Evolutionary conservation across 2,113 vertebrate species (phyloP).

Genomic region (Clarias macrocephalus): DNA sequence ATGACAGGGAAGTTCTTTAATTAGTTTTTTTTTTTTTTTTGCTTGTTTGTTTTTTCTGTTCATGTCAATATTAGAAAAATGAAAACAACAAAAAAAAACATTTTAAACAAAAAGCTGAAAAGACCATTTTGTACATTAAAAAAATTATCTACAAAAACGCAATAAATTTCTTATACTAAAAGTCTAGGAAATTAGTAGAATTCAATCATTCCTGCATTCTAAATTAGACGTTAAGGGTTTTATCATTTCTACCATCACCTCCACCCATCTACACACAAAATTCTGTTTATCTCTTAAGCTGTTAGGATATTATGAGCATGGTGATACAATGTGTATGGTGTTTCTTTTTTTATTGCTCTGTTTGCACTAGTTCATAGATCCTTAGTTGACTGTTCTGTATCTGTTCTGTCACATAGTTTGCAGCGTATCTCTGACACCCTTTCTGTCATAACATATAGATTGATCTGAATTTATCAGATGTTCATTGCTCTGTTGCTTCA

Average conservation of each 20-base stretch:
- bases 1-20: neutral
- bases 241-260: neutral
- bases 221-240: neutral
- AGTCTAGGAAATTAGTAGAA: neutral
- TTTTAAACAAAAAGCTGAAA: neutral
- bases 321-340: neutral
- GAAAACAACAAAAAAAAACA: too few relatives aligned
- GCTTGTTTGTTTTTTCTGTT: neutral
- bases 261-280: neutral
- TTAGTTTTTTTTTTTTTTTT: neutral
- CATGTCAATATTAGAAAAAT: neutral
- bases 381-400: neutral
- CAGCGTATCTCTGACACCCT: slow-evolving; percentile 7
- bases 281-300: too few relatives aligned
- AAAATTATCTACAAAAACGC: too few relatives aligned
- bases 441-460: slow-evolving; percentile 5
- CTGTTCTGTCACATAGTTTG: slow-evolving; percentile 5
- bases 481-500: neutral
- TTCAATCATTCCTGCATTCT: neutral
- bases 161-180: neutral
- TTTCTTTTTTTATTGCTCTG: neutral
- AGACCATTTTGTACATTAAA: neutral
- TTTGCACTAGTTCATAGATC: neutral
- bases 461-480: neutral
- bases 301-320: neutral